Base-by-base conservation (phyloP, 2,888 invertebrate genomes). In the Amphipyra berbera region DNA sequence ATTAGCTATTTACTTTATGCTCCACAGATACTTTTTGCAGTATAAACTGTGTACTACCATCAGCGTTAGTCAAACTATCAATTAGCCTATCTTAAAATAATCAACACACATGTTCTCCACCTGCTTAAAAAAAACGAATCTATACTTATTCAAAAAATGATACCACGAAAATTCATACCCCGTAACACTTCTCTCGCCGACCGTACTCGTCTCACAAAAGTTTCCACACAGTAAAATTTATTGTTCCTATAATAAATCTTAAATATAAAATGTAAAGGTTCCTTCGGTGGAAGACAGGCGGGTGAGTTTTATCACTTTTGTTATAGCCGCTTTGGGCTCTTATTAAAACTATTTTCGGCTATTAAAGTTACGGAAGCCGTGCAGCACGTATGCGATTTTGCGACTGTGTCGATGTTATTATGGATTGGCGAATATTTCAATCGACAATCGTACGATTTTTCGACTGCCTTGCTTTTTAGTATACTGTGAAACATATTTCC, bases 181-280 rank as follows among this genome's bases (percentile, higher is more conserved):
- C 41, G 38, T 47, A 80, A 67, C 70, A 65, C 78, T 78, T 72
- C 45, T 52, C 52, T 44, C 5, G 6, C 8, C 59, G 33, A 67
- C 60, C 21, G 68, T 80, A 78, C 78, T 61, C 73, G 55, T 68
- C 75, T 61, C 42, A 57, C 59, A 60, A 73, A 78, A 77, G 62
- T 80, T 88, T 86, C 81, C 82, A 82, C 82, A 66, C 83, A 79
- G 84, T 88, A 84, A 88, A 87, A 86, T 87, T 87, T 88, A 89
- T 88, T 83, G 82, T 78, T 72, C 68, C 68, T 60, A 73, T 73
- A 79, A 83, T 88, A 88, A 89, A 89, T 87, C 82, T 82, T 68
- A 81, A 85, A 86, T 85, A 86, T 88, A 87, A 87, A 88, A 83
- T 75, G 81, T 71, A 61, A 68, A 72, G 74, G 73, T 66, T 78